Base-by-base conservation (phyloP, 2,888 invertebrate species). In the Eugnorisma glareosa region DNA sequence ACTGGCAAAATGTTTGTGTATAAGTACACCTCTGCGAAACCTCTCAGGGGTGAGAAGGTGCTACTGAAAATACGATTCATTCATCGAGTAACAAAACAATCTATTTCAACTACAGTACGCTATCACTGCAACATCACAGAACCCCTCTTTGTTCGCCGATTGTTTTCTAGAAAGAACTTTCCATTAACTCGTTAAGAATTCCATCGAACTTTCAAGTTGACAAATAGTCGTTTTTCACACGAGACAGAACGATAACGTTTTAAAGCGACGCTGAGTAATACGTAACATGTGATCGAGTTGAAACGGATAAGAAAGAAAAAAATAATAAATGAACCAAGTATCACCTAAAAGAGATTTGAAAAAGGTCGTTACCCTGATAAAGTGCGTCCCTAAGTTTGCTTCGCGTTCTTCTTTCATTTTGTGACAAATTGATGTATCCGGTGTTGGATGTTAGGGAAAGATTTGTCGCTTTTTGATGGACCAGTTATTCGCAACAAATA, bases 351-450 rank as follows among this genome's bases (percentile, higher is more conserved):
- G 94, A 95, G 95, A 95, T 95, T 95, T 94, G 93, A 93, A 93
- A 95, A 95, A 94, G 93, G 94, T 96, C 96, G 93, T 96, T 96
- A 95, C 94, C 92, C 95, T 95, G 94, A 96, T 95, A 95, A 95
- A 96, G 95, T 94, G 94, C 92, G 91, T 86, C 90, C 91, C 92
- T 91, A 92, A 93, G 93, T 94, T 88, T 94, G 93, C 93, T 93
- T 92, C 91, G 82, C 72, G 66, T 90, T 90, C 90, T 90, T 90
- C 92, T 91, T 92, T 92, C 92, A 89, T 86, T 89, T 86, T 81
- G 89, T 91, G 92, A 93, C 91, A 93, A 93, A 94, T 94, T 92
- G 92, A 93, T 85, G 90, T 85, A 85, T 81, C 85, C 78, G 81
- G 64, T 57, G 73, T 63, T 64, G 37, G 70, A 75, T 79, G 77